phyloP scores from a whole-genome alignment of 2,113 vertebrate genomes.

The Neotoma lepida region DNA sequence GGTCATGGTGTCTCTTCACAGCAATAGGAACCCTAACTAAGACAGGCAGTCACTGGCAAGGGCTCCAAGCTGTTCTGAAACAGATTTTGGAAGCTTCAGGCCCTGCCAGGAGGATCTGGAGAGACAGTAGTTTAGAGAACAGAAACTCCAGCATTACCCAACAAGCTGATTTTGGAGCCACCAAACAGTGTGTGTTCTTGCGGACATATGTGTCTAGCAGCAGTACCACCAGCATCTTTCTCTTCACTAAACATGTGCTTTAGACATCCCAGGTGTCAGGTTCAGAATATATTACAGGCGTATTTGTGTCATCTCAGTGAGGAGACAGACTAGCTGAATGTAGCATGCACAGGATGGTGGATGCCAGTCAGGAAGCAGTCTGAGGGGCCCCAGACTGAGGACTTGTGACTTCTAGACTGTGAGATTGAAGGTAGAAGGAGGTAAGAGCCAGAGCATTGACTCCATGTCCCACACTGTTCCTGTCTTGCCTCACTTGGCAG shows the following conservation, averaged over 20 bases:
- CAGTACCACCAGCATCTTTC: neutral
- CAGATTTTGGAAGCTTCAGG: neutral
- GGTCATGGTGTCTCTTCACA: neutral
- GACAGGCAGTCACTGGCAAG: neutral
- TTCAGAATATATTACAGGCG: neutral
- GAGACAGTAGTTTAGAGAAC: neutral
- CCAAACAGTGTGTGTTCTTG: neutral
- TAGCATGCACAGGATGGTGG: fast-evolving
- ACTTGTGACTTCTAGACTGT: neutral
- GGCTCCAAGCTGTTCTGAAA: neutral
- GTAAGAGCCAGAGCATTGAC: neutral
- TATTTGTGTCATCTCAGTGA: neutral
- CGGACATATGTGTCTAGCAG: too few relatives aligned
- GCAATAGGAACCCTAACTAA: neutral
- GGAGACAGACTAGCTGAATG: neutral
- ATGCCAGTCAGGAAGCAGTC: neutral
- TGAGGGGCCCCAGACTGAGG: neutral
- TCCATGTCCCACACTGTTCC: neutral
- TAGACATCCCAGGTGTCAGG: neutral
- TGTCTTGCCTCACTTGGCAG: neutral
- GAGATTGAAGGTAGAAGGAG: too few relatives aligned
- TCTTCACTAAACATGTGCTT: neutral
- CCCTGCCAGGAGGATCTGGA: neutral
- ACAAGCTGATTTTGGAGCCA: neutral
- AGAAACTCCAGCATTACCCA: neutral